phyloP scores from a whole-genome alignment of 2,113 vertebrate species.

The Pangasianodon gigas region DNA sequence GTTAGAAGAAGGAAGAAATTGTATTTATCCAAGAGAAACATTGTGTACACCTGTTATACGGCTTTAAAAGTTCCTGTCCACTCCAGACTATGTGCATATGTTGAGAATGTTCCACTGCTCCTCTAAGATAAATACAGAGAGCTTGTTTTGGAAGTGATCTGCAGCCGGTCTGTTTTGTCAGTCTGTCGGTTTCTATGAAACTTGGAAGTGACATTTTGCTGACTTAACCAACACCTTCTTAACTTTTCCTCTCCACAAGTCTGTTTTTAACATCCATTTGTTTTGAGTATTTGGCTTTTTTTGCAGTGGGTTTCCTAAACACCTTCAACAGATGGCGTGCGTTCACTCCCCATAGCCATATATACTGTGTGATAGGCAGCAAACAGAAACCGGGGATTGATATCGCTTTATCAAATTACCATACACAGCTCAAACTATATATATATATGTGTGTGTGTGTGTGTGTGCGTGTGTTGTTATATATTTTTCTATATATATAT shows the following conservation, averaged over 20 bases:
- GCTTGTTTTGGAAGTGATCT: slow-evolving; percentile 7
- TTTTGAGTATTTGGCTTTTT: neutral
- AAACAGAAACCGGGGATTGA: neutral
- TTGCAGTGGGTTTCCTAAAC: neutral
- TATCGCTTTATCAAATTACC: neutral
- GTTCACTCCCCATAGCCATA: neutral
- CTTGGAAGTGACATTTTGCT: slow-evolving; percentile 8
- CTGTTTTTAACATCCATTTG: neutral
- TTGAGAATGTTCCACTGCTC: slow-evolving; percentile 2
- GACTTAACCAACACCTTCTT: neutral
- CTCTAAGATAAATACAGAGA: neutral
- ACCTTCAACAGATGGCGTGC: neutral
- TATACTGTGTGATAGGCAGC: neutral
- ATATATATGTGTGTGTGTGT: too few relatives aligned
- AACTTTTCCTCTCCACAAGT: neutral
- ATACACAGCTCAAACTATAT: neutral
- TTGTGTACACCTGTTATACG: slow-evolving; percentile 36
- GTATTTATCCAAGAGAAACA: neutral
- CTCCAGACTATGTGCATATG: slow-evolving; percentile 40
- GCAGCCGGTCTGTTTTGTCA: neutral
- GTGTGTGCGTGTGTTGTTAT: too few relatives aligned
- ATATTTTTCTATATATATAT: neutral
- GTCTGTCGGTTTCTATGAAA: neutral
- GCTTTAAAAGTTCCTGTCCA: slow-evolving; percentile 18
- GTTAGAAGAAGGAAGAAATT: neutral